Evolutionary conservation across 2,113 vertebrate genomes (phyloP), one percentile per base, ranked within the genome.

Genomic region (Megalops atlanticus): DNA sequence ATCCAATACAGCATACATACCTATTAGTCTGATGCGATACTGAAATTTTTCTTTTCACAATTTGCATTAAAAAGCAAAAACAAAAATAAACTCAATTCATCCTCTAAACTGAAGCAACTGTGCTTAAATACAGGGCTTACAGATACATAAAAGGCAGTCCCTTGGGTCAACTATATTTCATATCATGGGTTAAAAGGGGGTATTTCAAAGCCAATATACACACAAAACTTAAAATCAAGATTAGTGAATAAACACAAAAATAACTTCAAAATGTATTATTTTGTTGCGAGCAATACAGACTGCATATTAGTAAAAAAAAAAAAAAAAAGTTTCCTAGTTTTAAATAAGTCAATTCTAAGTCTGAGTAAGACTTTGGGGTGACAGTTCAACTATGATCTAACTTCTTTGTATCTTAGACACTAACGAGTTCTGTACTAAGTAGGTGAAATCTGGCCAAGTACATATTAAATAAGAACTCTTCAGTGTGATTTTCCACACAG

Each of bases 211-310:
- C n/a, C n/a, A n/a, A n/a, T n/a, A n/a, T n/a, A n/a, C n/a, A n/a
- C n/a, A n/a, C n/a, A n/a, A n/a, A n/a, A n/a, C n/a, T n/a, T n/a
- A n/a, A 45, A 45, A 45, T 64, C 21, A 64, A 64, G 52, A 43
- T 41, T 73, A 36, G 41, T 16, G 52, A 36, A 71, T 45, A 71
- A 40, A 80, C 54, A 70, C 79, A 80, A 74, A 43, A 52, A 31
- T 54, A 73, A 80, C 79, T 73, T 74, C 47, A 41, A 80, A 74
- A 74, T 54, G 47, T 33, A 54, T 73, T 39, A n/a, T 49, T 47
- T 64, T 64, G 58, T 80, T 54, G 70, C 31, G n/a, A n/a, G n/a
- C n/a, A n/a, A n/a, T n/a, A n/a, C n/a, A n/a, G n/a, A n/a, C 68
- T 40, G 35, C 18, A 73, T 73, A 74, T 39, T 52, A 21, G n/a